Percentiles rank a stretch among this genome's conserved stretches.
phyloP scores from a whole-genome alignment of 2,797 vertebrate genomes.

The Momotus momota region DNA sequence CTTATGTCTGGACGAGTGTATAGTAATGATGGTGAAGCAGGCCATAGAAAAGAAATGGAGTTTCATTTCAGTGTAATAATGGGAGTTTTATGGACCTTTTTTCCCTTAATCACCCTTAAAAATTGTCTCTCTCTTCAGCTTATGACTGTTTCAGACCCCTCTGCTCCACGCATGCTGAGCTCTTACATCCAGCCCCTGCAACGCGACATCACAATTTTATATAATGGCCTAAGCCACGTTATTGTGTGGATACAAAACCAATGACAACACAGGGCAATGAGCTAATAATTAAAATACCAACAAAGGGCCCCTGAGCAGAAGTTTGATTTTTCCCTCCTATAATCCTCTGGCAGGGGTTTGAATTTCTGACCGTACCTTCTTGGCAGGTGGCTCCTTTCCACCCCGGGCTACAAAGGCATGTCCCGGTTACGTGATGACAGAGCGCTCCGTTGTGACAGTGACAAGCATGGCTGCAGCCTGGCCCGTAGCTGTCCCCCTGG shows the following conservation, averaged over 20 bases:
- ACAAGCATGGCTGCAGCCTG: constrained; percentile 70
- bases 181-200: background rate
- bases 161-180: fast-evolving
- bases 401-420: constrained; percentile 71
- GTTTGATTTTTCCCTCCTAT: background rate
- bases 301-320: background rate
- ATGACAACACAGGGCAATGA: background rate
- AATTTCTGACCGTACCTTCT: constrained; percentile 48
- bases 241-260: background rate
- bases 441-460: constrained; percentile 73
- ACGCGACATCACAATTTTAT: background rate
- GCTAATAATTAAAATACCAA: background rate
- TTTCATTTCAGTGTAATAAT: background rate
- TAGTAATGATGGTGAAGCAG: background rate
- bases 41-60: background rate
- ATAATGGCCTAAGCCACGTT: background rate
- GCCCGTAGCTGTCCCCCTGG: constrained; percentile 64
- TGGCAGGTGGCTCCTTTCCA: constrained; percentile 76
- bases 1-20: background rate
- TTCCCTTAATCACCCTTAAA: background rate
- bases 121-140: background rate
- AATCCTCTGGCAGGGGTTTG: background rate
- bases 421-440: constrained; percentile 72
- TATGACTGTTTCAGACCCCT: background rate
- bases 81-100: constrained; percentile 21